phyloP scores from a whole-genome alignment of 1,140 invertebrate species.

The Drosophila persimilis region DNA sequence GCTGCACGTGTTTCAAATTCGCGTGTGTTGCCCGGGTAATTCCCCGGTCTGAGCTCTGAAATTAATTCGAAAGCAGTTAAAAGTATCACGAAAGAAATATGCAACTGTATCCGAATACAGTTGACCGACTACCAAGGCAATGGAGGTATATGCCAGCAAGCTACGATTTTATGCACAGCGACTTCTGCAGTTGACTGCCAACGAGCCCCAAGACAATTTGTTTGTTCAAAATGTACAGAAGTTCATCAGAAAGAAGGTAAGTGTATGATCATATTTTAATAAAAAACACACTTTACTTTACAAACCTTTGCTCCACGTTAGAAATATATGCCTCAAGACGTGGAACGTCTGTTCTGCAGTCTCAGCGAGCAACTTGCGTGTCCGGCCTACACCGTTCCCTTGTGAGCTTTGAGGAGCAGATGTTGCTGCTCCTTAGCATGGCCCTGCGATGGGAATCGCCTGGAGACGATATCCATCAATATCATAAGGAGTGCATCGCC shows the following conservation, averaged over 20 bases:
- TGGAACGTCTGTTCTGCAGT: slow-evolving; percentile 55
- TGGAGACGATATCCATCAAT: slow-evolving; percentile 31
- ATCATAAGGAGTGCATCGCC: slow-evolving; percentile 64
- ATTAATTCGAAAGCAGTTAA: slow-evolving; percentile 2
- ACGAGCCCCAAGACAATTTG: slow-evolving; percentile 41
- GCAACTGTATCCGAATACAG: slow-evolving; percentile 15
- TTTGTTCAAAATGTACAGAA: slow-evolving; percentile 47
- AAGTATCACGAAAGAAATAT: neutral
- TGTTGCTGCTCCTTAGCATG: slow-evolving; percentile 65
- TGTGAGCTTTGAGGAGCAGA: slow-evolving; percentile 63
- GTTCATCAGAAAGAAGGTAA: slow-evolving; percentile 66
- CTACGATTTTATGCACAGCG: slow-evolving; percentile 52
- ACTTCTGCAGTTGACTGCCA: slow-evolving; percentile 41
- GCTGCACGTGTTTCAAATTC: slow-evolving; percentile 71
- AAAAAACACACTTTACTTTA: neutral
- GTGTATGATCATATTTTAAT: neutral
- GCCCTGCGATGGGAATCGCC: slow-evolving; percentile 40
- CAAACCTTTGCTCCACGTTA: slow-evolving; percentile 15
- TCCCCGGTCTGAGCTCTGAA: slow-evolving; percentile 15
- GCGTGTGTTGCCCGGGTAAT: slow-evolving; percentile 32
- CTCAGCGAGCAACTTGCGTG: slow-evolving; percentile 58
- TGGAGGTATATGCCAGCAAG: slow-evolving; percentile 70
- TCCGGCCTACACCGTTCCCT: slow-evolving; percentile 50
- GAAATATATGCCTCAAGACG: slow-evolving; percentile 58
- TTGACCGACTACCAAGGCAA: slow-evolving; percentile 11